phyloP scores from a whole-genome alignment of 2,113 vertebrate species.

The Empidonax traillii region DNA sequence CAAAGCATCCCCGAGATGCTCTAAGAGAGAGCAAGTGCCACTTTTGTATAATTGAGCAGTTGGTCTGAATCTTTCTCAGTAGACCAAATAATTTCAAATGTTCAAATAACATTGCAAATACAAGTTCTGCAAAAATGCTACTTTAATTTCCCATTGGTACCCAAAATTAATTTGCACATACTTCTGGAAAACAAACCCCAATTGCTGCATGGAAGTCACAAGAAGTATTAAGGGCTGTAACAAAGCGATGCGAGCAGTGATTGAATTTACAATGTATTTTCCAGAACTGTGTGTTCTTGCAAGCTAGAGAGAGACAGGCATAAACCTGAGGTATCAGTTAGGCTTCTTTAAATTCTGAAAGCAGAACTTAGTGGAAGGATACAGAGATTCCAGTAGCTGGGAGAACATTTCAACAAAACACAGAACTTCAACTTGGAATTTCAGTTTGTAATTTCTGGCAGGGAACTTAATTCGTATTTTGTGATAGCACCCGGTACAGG shows the following conservation, averaged over 20 bases:
- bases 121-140: background rate
- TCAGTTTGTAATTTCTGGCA: background rate
- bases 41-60: background rate
- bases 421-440: background rate
- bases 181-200: conserved; percentile 5
- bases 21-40: background rate
- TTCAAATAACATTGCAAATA: background rate
- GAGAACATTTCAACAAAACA: background rate
- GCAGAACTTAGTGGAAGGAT: background rate
- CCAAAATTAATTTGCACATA: conserved; percentile 12
- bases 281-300: background rate
- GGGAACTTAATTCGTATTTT: background rate
- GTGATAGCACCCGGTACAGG: background rate
- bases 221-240: background rate
- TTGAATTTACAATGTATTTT: background rate
- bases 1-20: background rate
- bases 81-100: background rate
- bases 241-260: background rate
- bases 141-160: background rate
- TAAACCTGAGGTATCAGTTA: background rate
- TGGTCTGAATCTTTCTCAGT: background rate
- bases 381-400: background rate
- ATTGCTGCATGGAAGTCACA: background rate
- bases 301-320: background rate
- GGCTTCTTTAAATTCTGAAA: background rate